These are phyloP conservation scores for Drosophila demipolita DNA, from an alignment of 2,888 invertebrate genomes.

Conservation along the genomic window DNA sequence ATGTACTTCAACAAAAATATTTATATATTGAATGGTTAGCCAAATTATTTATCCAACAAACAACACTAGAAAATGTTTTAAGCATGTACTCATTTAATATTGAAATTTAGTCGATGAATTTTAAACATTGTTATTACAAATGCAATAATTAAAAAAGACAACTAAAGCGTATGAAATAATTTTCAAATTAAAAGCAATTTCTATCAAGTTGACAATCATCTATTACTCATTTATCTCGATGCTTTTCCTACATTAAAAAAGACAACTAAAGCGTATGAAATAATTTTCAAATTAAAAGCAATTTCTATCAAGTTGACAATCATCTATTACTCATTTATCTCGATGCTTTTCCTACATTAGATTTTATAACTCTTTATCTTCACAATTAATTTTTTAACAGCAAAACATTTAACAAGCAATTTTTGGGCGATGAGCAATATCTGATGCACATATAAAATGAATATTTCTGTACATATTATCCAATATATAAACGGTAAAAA, in stretches of 20 bases:
- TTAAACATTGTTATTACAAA: background rate
- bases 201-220: conserved; percentile 16
- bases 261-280: background rate
- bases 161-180: conserved; percentile 5
- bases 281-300: conserved; percentile 9
- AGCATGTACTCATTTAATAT: background rate
- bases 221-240: conserved; percentile 13
- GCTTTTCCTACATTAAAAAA: conserved; percentile 8
- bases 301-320: conserved; percentile 20
- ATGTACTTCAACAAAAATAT: conserved; percentile 15
- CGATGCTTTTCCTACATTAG: conserved; percentile 10
- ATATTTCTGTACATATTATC: background rate
- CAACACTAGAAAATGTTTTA: background rate
- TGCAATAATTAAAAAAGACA: background rate
- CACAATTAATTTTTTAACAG: conserved; percentile 40
- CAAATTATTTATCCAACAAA: conserved; percentile 55
- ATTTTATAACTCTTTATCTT: conserved; percentile 14
- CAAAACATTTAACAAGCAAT: conserved; percentile 26
- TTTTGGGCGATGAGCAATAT: conserved; percentile 35
- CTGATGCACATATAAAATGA: conserved; percentile 6
- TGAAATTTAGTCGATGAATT: background rate
- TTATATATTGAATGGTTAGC: conserved; percentile 33
- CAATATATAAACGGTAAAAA: background rate
- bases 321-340: conserved; percentile 11
- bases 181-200: conserved; percentile 12